phyloP scores from a whole-genome alignment of 1,140 invertebrate genomes.

The Magallana gigas region DNA sequence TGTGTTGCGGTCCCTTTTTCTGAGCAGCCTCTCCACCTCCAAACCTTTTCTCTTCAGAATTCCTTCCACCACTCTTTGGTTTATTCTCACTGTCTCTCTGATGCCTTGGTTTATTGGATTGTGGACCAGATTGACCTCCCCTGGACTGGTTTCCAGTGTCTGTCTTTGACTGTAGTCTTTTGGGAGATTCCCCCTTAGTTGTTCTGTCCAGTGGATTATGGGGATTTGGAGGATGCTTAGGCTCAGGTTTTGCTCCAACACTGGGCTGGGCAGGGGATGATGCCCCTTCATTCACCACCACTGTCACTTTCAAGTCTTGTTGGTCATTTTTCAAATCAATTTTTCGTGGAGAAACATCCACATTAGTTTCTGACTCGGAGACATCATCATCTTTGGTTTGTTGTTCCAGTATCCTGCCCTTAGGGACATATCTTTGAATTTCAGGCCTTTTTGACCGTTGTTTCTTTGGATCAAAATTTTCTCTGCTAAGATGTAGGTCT shows the following conservation, averaged over 20 bases:
- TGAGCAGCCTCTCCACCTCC: slow-evolving; percentile 28
- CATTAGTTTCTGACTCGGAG: slow-evolving; percentile 38
- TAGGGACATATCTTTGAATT: slow-evolving; percentile 75
- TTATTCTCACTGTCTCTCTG: slow-evolving; percentile 26
- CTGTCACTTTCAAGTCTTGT: slow-evolving; percentile 51
- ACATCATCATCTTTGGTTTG: slow-evolving; percentile 60
- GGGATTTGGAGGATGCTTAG: slow-evolving; percentile 6
- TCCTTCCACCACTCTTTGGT: background rate
- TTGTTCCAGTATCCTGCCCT: slow-evolving; percentile 63
- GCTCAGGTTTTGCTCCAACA: background rate
- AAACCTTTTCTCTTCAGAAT: slow-evolving; percentile 40
- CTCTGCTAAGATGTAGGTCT: slow-evolving; percentile 32
- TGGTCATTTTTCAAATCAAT: slow-evolving; percentile 55
- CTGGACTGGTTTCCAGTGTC: background rate
- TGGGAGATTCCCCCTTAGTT: background rate
- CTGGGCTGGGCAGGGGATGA: background rate
- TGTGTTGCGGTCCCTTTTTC: background rate
- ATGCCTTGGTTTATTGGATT: slow-evolving; percentile 1
- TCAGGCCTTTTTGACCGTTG: slow-evolving; percentile 70
- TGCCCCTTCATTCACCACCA: slow-evolving; percentile 43
- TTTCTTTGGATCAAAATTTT: slow-evolving; percentile 43
- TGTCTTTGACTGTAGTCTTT: background rate
- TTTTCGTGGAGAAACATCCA: slow-evolving; percentile 45
- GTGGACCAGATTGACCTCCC: background rate
- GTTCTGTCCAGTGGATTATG: slow-evolving; percentile 24